Conservation (phyloP, 2,797 vertebrate species). For the Masticophis lateralis region DNA sequence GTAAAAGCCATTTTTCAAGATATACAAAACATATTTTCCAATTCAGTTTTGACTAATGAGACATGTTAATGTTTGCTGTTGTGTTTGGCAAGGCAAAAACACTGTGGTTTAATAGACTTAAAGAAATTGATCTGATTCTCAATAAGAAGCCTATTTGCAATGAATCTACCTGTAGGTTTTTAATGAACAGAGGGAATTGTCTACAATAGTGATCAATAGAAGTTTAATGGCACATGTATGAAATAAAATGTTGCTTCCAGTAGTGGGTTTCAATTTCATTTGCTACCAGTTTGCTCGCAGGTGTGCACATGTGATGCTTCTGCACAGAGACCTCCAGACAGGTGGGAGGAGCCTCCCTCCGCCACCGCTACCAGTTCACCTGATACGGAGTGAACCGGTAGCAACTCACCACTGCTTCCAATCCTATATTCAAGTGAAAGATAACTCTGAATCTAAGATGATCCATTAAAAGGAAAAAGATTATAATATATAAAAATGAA, state of each 20-base stretch:
- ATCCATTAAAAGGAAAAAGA: neutral
- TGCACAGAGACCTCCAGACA: no score
- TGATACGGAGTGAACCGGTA: no score
- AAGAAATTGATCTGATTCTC: neutral
- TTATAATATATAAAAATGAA: neutral
- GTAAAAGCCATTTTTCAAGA: constrained; percentile 68
- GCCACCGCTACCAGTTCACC: no score
- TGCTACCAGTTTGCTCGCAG: no score
- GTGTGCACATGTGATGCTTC: no score
- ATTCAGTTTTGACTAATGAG: neutral
- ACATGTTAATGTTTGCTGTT: neutral
- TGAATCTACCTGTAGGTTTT: neutral
- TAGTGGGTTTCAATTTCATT: no score
- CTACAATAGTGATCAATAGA: neutral
- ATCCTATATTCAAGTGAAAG: neutral
- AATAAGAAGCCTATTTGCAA: neutral
- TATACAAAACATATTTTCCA: neutral
- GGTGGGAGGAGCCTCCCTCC: no score
- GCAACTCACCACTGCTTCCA: neutral
- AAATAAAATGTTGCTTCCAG: neutral
- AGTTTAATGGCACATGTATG: neutral
- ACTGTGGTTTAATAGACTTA: neutral
- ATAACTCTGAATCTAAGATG: neutral
- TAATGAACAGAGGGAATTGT: neutral
- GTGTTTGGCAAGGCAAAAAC: neutral